Evolutionary conservation across 37 sponge, comb jelly and placozoan genomes (phyloP), one percentile per base, ranked within the genome.

Genomic region (Hormiphora californensis): DNA sequence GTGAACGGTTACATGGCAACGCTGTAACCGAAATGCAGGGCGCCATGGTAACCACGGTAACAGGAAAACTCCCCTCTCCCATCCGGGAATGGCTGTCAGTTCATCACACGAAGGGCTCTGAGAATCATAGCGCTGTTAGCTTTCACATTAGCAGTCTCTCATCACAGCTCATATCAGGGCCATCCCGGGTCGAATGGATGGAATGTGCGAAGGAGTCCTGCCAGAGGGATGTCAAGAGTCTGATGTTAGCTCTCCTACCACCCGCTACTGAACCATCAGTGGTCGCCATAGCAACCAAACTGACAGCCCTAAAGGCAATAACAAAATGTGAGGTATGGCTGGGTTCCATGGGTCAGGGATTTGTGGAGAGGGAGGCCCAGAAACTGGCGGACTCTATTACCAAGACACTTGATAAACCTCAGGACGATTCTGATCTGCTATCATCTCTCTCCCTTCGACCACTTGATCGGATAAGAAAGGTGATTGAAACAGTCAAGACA

Each of bases 361-460:
- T 73, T 41, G 81, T 73, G 81, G 81, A 73, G 46, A 39, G 81
- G 27, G 36, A 73, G 27, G 81, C 43, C 23, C 81, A 73, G 81
- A 33, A 15, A 2, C 21, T 73, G 25, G 3, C 81, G 7, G 81
- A 73, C 1, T n/a, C n/a, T n/a, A n/a, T n/a, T n/a, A n/a, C n/a
- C n/a, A n/a, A n/a, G n/a, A n/a, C n/a, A n/a, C n/a, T n/a, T n/a
- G n/a, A n/a, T n/a, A n/a, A n/a, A n/a, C n/a, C n/a, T n/a, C n/a
- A n/a, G n/a, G n/a, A n/a, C n/a, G n/a, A n/a, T n/a, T n/a, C n/a
- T n/a, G n/a, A n/a, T n/a, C n/a, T n/a, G n/a, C n/a, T n/a, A n/a
- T n/a, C n/a, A n/a, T n/a, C n/a, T n/a, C n/a, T n/a, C n/a, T n/a
- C n/a, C n/a, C n/a, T n/a, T n/a, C n/a, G n/a, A n/a, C n/a, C n/a